Percentiles rank a stretch among this genome's conserved stretches.
These are phyloP conservation scores for Anguilla japonica DNA, from an alignment of 2,113 vertebrate species.

Conservation along the genomic window DNA sequence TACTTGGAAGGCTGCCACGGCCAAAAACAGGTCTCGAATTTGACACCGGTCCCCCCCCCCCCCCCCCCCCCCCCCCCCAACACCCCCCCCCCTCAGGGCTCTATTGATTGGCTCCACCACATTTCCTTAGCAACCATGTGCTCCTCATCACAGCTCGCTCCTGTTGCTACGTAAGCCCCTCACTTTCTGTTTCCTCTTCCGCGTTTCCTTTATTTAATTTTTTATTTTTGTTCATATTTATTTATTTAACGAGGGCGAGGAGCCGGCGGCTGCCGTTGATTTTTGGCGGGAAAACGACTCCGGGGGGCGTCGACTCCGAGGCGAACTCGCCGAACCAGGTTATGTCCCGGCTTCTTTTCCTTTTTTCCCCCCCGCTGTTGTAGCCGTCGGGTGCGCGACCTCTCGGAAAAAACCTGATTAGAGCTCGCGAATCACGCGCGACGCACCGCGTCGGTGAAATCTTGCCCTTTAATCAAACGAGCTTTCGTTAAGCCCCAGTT, in stretches of 20 bases:
- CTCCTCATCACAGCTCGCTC: constrained; percentile 25
- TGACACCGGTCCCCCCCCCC: background rate
- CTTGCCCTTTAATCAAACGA: constrained; percentile 37
- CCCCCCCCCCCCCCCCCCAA: background rate
- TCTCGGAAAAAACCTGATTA: background rate
- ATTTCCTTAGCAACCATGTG: constrained; percentile 57
- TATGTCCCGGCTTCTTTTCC: background rate
- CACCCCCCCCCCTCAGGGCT: background rate
- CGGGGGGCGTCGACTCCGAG: constrained; percentile 18
- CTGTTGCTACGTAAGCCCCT: constrained; percentile 54
- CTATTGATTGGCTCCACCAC: constrained; percentile 24
- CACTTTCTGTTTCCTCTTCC: constrained; percentile 28
- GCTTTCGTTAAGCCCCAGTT: constrained; percentile 34
- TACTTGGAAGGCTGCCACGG: background rate
- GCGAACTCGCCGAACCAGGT: background rate
- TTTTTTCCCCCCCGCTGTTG: background rate
- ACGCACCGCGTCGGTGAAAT: constrained; percentile 23
- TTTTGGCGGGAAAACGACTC: background rate
- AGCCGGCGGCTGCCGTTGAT: background rate
- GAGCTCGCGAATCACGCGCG: background rate
- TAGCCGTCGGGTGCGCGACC: too few species aligned
- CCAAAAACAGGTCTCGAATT: background rate
- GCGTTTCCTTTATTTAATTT: constrained; percentile 40
- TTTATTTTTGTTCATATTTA: constrained; percentile 27
- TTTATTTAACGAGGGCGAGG: background rate